These are phyloP conservation scores for Pogoniulus pusillus DNA, from an alignment of 2,797 vertebrate genomes.

Conservation along the genomic window DNA sequence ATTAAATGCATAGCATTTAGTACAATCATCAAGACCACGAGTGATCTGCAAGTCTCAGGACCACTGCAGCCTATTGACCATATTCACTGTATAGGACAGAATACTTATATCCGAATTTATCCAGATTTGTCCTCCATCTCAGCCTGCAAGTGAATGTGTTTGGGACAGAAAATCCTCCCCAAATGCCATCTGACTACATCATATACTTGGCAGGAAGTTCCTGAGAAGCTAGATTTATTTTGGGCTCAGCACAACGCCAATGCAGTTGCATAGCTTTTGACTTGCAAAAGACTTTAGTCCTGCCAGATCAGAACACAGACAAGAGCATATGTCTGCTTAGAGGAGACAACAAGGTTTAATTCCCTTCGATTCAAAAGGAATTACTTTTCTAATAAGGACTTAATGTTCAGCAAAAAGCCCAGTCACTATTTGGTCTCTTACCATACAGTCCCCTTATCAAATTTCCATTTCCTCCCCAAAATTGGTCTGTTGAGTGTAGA, in stretches of 20 bases:
- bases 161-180: not conserved
- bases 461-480: not conserved
- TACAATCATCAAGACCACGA: not conserved
- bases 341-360: not conserved
- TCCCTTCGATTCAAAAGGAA: not conserved
- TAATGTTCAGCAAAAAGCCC: not conserved
- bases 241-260: conserved; percentile 35
- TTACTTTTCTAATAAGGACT: not conserved
- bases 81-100: not conserved
- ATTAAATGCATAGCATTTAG: not conserved
- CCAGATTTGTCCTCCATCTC: not conserved
- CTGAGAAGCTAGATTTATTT: conserved; percentile 24
- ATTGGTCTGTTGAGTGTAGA: rapidly evolving
- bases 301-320: not conserved
- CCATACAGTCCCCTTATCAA: no score
- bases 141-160: not conserved
- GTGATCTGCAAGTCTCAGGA: not conserved
- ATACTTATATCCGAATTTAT: not conserved
- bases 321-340: not conserved
- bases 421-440: not conserved
- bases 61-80: not conserved
- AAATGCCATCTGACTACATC: conserved; percentile 42
- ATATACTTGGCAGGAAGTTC: conserved; percentile 32
- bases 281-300: not conserved
- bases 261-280: not conserved